phyloP scores from a whole-genome alignment of 2,888 invertebrate genomes.

The Vandiemenella viatica region DNA sequence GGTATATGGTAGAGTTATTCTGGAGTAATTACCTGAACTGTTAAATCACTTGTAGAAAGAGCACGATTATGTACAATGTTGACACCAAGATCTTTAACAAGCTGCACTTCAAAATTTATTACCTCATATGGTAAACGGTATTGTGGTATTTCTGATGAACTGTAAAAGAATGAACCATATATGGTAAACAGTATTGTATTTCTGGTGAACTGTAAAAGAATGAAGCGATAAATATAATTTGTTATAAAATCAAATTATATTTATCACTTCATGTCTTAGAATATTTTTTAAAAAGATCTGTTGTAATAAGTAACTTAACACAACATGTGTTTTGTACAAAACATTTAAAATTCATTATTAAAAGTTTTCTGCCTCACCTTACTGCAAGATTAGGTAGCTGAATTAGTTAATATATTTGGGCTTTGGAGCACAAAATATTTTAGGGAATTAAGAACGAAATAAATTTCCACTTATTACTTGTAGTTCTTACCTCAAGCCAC shows the following conservation, averaged over 20 bases:
- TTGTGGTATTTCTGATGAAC: constrained; percentile 91
- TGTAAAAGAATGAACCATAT: constrained; percentile 47
- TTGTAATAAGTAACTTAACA: background rate
- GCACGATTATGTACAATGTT: constrained; percentile 61
- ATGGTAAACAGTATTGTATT: constrained; percentile 92
- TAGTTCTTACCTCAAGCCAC: constrained; percentile 63
- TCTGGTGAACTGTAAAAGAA: constrained; percentile 62
- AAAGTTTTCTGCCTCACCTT: too few species aligned
- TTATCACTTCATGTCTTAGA: background rate
- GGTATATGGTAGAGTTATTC: too few species aligned
- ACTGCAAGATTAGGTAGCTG: too few species aligned
- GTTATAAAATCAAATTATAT: background rate
- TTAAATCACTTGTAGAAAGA: constrained; percentile 56
- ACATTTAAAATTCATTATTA: too few species aligned
- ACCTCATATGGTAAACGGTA: constrained; percentile 86
- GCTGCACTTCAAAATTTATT: constrained; percentile 81
- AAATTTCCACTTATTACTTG: too few species aligned
- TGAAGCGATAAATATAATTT: constrained; percentile 33
- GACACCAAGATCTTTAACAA: constrained; percentile 86
- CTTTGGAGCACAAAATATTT: too few species aligned
- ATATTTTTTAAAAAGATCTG: background rate
- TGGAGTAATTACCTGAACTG: constrained; percentile 44
- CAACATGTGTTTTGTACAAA: background rate
- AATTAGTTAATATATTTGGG: too few species aligned
- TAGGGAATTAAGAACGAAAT: too few species aligned